Percentiles rank a stretch among this genome's conserved stretches.
Evolutionary conservation across 2,113 vertebrate species (phyloP).

Genomic region (Neolamprologus hecqui): DNA sequence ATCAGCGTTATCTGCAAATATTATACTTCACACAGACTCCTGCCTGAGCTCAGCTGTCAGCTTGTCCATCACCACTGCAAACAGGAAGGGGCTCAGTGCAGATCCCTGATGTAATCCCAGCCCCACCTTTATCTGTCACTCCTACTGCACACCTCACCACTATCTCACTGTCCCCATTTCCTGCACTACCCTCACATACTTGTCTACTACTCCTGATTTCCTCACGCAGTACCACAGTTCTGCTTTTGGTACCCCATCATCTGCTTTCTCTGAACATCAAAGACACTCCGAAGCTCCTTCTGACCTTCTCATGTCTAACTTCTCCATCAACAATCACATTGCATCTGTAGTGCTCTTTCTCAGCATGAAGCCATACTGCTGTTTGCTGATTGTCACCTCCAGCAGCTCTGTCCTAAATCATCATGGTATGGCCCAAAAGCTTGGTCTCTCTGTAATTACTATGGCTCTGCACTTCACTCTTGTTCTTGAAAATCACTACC

Average conservation of each 20-base stretch:
- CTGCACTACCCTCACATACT: background rate
- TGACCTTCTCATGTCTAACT: background rate
- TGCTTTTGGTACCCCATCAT: background rate
- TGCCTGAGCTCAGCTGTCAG: background rate
- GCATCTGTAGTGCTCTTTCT: background rate
- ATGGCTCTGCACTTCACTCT: background rate
- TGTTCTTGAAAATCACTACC: background rate
- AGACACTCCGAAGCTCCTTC: background rate
- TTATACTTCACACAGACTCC: background rate
- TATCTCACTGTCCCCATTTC: background rate
- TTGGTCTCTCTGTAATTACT: background rate
- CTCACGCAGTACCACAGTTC: background rate
- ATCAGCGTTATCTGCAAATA: background rate
- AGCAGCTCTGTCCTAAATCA: background rate
- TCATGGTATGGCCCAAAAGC: background rate
- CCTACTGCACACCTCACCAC: background rate
- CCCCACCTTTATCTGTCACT: background rate
- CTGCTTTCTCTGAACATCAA: background rate
- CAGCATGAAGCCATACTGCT: background rate
- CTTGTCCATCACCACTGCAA: background rate
- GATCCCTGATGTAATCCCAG: background rate
- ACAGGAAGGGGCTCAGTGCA: background rate
- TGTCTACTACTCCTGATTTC: background rate
- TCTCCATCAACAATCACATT: background rate
- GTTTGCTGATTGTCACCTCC: background rate